Percentiles rank a stretch among this genome's conserved stretches.
phyloP scores from a whole-genome alignment of 2,888 invertebrate genomes.

The Phyllotreta striolata region DNA sequence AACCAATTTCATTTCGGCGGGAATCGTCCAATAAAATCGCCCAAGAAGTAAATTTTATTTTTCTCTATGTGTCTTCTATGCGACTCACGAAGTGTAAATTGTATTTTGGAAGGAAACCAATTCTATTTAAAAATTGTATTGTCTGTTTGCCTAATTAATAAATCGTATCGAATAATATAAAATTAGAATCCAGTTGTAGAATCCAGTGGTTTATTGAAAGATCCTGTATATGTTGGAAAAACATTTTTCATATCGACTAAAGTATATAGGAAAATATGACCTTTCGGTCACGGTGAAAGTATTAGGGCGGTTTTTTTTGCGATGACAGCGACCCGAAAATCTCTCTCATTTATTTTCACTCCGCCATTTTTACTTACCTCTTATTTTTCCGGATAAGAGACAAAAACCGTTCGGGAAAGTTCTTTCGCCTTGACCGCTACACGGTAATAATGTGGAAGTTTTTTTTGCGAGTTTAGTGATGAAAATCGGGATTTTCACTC shows the following conservation, averaged over 20 bases:
- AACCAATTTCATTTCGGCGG: constrained; percentile 1
- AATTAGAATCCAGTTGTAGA: too few species aligned
- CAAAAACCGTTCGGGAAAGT: constrained; percentile 9
- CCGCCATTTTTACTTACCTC: constrained; percentile 7
- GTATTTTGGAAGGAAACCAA: constrained; percentile 23
- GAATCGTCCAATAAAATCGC: too few species aligned
- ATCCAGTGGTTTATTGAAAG: too few species aligned
- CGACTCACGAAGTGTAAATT: constrained; percentile 11
- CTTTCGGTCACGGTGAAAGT: constrained; percentile 8
- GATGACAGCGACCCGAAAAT: constrained; percentile 3
- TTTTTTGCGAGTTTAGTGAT: too few species aligned
- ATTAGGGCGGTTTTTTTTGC: constrained; percentile 8
- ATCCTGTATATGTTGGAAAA: too few species aligned
- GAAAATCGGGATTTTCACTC: too few species aligned
- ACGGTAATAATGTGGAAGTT: constrained; percentile 1
- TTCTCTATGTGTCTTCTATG: constrained; percentile 13
- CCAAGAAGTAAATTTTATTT: not conserved
- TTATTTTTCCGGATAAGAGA: constrained; percentile 8
- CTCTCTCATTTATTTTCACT: constrained; percentile 13
- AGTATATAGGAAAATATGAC: constrained; percentile 2
- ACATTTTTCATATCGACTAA: too few species aligned
- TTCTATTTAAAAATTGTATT: constrained; percentile 36
- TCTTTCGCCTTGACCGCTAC: constrained; percentile 4
- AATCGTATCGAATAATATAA: too few species aligned
- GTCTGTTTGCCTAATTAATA: too few species aligned